A percentile compares a stretch with the other conserved stretches of the same genome.
Conservation (phyloP, 2,888 invertebrate genomes). For the Aporophyla lueneburgensis region DNA sequence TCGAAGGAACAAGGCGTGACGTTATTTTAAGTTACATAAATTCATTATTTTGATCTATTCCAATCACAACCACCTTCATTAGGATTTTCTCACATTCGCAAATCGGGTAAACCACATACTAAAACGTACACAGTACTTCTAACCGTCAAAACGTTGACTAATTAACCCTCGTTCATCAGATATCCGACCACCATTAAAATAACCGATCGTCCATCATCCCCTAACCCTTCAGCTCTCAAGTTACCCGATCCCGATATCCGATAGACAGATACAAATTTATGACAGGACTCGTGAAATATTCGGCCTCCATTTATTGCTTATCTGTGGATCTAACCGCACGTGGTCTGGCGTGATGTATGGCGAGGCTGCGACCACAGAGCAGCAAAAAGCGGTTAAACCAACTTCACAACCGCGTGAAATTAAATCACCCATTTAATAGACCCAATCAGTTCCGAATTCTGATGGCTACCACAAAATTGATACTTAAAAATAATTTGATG, state of each 20-base stretch:
- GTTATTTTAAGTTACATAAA: too few relatives aligned
- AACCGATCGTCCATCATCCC: conserved; percentile 61
- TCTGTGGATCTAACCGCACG: conserved; percentile 79
- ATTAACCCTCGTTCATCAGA: conserved; percentile 56
- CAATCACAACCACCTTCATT: neutral
- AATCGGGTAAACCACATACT: neutral
- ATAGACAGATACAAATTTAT: conserved; percentile 86
- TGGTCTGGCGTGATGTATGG: conserved; percentile 69
- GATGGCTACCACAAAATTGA: conserved; percentile 64
- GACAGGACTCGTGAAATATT: conserved; percentile 73
- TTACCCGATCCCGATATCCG: conserved; percentile 79
- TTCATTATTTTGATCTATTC: too few relatives aligned
- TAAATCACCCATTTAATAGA: conserved; percentile 56
- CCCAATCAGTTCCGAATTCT: conserved; percentile 46
- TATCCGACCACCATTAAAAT: conserved; percentile 60
- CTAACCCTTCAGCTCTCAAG: conserved; percentile 73
- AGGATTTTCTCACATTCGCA: neutral
- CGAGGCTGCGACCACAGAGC: conserved; percentile 50
- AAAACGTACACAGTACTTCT: neutral
- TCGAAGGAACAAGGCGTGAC: too few relatives aligned
- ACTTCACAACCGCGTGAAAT: conserved; percentile 59
- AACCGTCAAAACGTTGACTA: conserved; percentile 54
- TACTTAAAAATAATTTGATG: conserved; percentile 63
- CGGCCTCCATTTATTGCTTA: conserved; percentile 74
- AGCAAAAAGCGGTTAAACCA: conserved; percentile 51